phyloP scores from a whole-genome alignment of 2,888 invertebrate genomes.

The Chydorus sphaericus region DNA sequence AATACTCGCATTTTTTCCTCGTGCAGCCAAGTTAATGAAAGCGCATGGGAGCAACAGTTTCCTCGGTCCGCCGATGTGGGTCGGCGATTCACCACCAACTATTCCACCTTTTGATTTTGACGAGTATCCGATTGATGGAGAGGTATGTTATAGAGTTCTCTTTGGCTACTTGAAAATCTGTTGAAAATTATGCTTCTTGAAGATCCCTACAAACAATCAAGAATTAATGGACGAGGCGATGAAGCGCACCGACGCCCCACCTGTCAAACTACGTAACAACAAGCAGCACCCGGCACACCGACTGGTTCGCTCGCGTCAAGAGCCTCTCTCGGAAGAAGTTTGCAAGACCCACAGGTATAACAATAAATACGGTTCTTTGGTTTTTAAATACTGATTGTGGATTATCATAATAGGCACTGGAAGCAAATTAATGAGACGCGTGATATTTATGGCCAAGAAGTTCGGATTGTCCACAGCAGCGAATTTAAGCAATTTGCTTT shows the following conservation, averaged over 20 bases:
- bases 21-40: background rate
- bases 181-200: background rate
- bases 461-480: conserved; percentile 16
- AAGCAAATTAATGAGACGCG: conserved; percentile 17
- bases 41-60: background rate
- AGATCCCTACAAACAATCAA: background rate
- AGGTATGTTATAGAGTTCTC: background rate
- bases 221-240: background rate
- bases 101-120: no score
- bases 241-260: background rate
- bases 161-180: no score
- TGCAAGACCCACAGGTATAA: conserved; percentile 15
- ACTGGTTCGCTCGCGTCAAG: conserved; percentile 9
- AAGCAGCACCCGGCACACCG: background rate
- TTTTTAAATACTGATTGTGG: background rate
- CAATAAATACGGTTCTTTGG: background rate
- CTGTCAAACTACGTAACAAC: no score
- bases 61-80: background rate
- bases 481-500: conserved; percentile 18
- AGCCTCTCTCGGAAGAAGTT: conserved; percentile 14
- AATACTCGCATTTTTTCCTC: no score
- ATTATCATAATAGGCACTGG: conserved; percentile 15
- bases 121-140: background rate
- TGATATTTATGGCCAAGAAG: conserved; percentile 15
- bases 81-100: background rate